Conservation (phyloP, 2,797 vertebrate genomes). For the Hozukius guyotensis region DNA sequence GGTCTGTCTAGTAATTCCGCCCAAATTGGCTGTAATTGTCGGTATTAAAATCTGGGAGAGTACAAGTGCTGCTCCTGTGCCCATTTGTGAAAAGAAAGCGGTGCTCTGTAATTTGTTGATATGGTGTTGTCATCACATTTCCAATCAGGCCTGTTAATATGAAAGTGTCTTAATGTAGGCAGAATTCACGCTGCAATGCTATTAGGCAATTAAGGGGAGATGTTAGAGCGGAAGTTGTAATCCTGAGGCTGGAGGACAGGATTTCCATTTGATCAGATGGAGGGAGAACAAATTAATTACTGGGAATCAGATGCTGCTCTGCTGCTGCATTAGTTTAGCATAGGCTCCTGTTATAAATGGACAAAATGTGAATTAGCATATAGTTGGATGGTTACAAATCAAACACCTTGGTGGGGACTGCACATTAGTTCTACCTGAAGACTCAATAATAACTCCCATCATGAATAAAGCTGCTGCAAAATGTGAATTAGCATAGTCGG, state of each 20-base stretch:
- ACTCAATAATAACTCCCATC: background rate
- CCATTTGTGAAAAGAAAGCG: conserved; percentile 90
- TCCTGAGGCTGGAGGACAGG: conserved; percentile 86
- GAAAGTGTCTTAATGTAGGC: conserved; percentile 96
- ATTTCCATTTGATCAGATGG: conserved; percentile 90
- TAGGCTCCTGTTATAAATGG: conserved; percentile 68
- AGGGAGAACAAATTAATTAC: conserved; percentile 94
- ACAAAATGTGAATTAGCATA: conserved; percentile 49
- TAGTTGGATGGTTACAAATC: background rate
- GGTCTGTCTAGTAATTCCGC: conserved; percentile 86
- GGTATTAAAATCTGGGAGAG: conserved; percentile 96
- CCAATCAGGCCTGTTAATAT: conserved; percentile 95
- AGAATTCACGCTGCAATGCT: conserved; percentile 96
- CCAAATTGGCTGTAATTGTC: conserved; percentile 98
- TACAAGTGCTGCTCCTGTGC: conserved; percentile 93
- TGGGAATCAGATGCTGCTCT: conserved; percentile 81
- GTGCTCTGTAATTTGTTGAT: conserved; percentile 93
- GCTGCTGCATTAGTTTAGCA: conserved; percentile 75
- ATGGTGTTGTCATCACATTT: conserved; percentile 98
- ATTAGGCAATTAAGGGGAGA: conserved; percentile 97
- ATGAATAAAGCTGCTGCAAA: no score
- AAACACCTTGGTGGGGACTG: background rate
- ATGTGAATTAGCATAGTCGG: no score
- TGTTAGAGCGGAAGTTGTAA: conserved; percentile 94
- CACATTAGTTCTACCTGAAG: background rate